Base-by-base conservation (phyloP, 2,888 invertebrate species). In the Netelia fuscicornis region DNA sequence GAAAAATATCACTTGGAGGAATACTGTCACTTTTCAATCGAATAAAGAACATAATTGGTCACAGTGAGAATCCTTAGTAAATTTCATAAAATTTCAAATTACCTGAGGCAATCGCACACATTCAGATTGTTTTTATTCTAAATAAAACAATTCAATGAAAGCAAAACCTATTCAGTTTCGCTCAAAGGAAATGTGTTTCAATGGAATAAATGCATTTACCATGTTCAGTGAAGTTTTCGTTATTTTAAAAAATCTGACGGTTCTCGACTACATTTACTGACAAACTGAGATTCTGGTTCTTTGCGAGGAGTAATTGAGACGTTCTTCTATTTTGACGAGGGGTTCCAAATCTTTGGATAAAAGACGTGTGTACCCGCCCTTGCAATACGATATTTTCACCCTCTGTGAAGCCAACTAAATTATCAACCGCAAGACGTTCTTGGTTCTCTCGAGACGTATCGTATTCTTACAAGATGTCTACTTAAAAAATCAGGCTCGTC, bases 391-490 rank as follows among this genome's bases (percentile, higher is more conserved):
- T 92, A 92, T 60, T 56, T 37, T 17, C 60, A 70, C 60, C 10
- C 6, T n/a, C 60, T 37, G 37, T 30, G 92, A 92, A 92, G 93
- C 93, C 93, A 90, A 88, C 92, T 90, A 91, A 91, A 92, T 91
- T 88, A 90, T 88, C 42, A 90, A 92, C 92, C 92, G 89, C 92
- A 91, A 74, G 89, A 91, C 92, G 91, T 92, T 92, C 92, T 91
- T 89, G 87, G 90, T 80, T 87, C 87, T 90, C 91, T 90, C 89
- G 88, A 86, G 86, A 86, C 90, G 89, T 90, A 10, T 48, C 48
- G 10, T 48, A 13, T 48, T 48, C 13, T 48, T 13, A 48, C 48
- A 13, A 48, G 48, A 3, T 48, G 13, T 48, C 11, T 48, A 48
- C 48, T 13, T 10, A 2, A 48, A 48, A 48, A 48, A 13, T 48